A percentile compares a stretch with the other conserved stretches of the same genome.
Conservation (phyloP, 1,140 invertebrate genomes). For the Subanguina moxae region DNA sequence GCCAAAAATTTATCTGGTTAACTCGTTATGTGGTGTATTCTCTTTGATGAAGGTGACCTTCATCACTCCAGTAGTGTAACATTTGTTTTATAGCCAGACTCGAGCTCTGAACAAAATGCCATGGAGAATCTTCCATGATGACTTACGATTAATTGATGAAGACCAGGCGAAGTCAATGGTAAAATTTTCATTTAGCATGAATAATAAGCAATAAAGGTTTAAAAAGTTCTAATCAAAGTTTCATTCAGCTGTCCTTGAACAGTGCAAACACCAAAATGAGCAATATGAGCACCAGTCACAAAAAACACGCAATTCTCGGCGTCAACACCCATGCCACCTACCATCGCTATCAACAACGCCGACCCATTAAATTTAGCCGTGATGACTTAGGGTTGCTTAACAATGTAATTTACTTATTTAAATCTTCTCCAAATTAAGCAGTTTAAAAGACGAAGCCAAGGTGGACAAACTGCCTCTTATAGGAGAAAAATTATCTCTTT, state of each 20-base stretch:
- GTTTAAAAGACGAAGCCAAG: not conserved
- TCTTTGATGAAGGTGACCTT: too few species aligned
- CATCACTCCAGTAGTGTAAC: too few species aligned
- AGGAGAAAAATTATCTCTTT: too few species aligned
- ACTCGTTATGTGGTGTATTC: too few species aligned
- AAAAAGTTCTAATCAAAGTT: not conserved
- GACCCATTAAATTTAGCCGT: conserved; percentile 50
- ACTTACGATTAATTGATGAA: conserved; percentile 56
- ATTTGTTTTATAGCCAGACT: conserved; percentile 42
- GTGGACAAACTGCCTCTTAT: not conserved
- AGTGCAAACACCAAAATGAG: conserved; percentile 55
- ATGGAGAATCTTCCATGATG: conserved; percentile 55
- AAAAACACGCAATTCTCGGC: conserved; percentile 55
- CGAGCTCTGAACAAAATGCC: conserved; percentile 55
- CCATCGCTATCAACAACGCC: conserved; percentile 49
- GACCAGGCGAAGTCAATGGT: conserved; percentile 55
- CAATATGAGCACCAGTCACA: conserved; percentile 48
- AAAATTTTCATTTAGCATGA: not conserved
- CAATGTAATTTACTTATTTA: conserved; percentile 18
- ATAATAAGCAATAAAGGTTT: too few species aligned
- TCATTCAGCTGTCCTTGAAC: conserved; percentile 47
- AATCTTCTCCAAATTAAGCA: not conserved
- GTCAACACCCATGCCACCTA: conserved; percentile 57
- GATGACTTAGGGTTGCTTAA: conserved; percentile 50
- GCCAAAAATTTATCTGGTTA: too few species aligned